These are phyloP conservation scores for Diadegma fenestrale DNA, from an alignment of 2,888 invertebrate genomes.

Conservation along the genomic window DNA sequence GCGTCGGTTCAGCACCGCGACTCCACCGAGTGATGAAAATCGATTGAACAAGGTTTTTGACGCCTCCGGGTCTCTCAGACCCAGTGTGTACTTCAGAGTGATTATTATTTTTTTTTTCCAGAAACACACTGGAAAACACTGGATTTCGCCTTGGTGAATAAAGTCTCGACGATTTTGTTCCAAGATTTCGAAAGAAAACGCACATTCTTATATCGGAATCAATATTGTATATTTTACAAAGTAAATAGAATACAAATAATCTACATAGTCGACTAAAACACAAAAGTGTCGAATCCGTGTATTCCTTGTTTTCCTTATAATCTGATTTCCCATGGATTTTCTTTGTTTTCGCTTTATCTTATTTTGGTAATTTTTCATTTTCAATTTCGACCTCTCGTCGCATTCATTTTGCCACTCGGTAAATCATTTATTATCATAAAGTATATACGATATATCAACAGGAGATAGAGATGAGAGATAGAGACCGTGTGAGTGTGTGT, in stretches of 20 bases:
- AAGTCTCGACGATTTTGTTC: background rate
- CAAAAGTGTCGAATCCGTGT: constrained; percentile 79
- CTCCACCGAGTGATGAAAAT: background rate
- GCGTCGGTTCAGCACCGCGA: no score
- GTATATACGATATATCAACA: constrained; percentile 83
- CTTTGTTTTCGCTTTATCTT: constrained; percentile 4
- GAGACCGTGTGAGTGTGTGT: constrained; percentile 51
- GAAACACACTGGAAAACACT: no score
- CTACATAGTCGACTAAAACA: constrained; percentile 83
- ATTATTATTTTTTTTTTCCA: background rate
- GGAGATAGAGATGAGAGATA: constrained; percentile 76
- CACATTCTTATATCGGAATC: constrained; percentile 69
- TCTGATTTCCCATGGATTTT: constrained; percentile 37
- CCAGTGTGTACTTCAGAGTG: background rate
- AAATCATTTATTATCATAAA: constrained; percentile 80
- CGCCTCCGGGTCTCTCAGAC: background rate
- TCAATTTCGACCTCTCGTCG: constrained; percentile 63
- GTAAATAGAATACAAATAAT: constrained; percentile 84
- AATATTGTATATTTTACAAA: constrained; percentile 84
- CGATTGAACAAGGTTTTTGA: background rate
- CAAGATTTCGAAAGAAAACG: background rate
- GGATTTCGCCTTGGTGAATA: no score
- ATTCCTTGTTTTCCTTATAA: constrained; percentile 57
- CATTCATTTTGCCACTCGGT: constrained; percentile 72
- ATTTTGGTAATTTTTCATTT: constrained; percentile 21